Conservation (phyloP, 2,113 vertebrate genomes). For the Cynoglossus semilaevis region DNA sequence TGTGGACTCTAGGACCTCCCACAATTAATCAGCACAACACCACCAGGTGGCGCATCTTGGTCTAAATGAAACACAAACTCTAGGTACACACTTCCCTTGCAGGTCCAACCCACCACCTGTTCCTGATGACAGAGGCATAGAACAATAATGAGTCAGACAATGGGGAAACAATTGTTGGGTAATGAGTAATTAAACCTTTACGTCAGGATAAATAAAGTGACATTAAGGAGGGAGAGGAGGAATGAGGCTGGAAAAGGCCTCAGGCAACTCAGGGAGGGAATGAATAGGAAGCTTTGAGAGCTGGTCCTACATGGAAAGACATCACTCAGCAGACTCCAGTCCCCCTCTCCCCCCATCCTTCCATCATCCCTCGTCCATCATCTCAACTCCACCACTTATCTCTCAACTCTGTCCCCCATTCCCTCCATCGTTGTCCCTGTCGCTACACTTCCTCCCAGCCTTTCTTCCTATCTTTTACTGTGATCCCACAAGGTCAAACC, state of each 20-base stretch:
- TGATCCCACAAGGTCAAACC: constrained; percentile 71
- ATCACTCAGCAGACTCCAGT: constrained; percentile 2
- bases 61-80: constrained; percentile 26
- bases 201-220: constrained; percentile 67
- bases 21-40: constrained; percentile 15
- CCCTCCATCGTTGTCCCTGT: constrained; percentile 35
- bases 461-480: constrained; percentile 21
- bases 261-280: constrained; percentile 35
- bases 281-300: constrained; percentile 11
- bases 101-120: constrained; percentile 60
- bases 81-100: constrained; percentile 31
- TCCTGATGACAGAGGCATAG: constrained; percentile 36
- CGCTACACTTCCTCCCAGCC: constrained; percentile 17
- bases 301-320: constrained; percentile 17
- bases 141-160: constrained; percentile 65
- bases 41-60: constrained; percentile 55
- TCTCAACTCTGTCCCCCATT: constrained; percentile 3
- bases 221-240: constrained; percentile 33
- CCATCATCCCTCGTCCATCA: constrained; percentile 53
- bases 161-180: constrained; percentile 76
- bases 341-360: constrained; percentile 18
- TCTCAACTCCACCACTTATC: constrained; percentile 46
- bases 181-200: constrained; percentile 73
- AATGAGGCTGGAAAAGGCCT: constrained; percentile 39
- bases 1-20: not conserved